These are phyloP conservation scores for Ophiothrix spiculata DNA, from an alignment of 35 echinoderm and acorn worm species.

Conservation along the genomic window DNA sequence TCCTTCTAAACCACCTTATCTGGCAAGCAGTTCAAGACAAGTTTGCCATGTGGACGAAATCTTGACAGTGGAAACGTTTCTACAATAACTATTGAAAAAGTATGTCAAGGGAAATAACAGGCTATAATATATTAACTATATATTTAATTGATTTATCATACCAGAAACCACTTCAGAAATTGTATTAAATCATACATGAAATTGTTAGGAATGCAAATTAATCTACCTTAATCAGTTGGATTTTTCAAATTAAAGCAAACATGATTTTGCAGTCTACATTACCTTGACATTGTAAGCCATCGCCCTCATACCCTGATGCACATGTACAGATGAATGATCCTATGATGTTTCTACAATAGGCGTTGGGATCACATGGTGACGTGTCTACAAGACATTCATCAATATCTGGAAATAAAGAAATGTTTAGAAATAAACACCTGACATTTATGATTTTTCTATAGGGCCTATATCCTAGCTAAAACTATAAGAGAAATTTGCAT, in stretches of 20 bases:
- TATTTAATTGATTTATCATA: background rate
- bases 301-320: slow-evolving; percentile 27
- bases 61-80: too few relatives aligned
- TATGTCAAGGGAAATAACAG: too few relatives aligned
- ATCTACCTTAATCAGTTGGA: too few relatives aligned
- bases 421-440: too few relatives aligned
- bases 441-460: too few relatives aligned
- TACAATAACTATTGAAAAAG: too few relatives aligned
- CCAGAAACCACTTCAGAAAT: background rate
- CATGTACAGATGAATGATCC: slow-evolving; percentile 42
- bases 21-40: too few relatives aligned
- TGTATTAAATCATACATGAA: background rate
- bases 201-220: background rate
- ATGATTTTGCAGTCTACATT: background rate
- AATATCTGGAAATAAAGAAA: slow-evolving; percentile 49
- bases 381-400: slow-evolving; percentile 40
- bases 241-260: too few relatives aligned
- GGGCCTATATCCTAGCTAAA: too few relatives aligned
- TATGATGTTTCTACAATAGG: slow-evolving; percentile 32
- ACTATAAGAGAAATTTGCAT: too few relatives aligned
- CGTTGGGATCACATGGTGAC: slow-evolving; percentile 38
- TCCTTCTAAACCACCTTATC: too few relatives aligned
- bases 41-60: too few relatives aligned
- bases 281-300: slow-evolving; percentile 36
- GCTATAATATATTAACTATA: background rate